Evolutionary conservation across 64 coral and sea anemone species (phyloP).

Genomic region (Montipora sp.): DNA sequence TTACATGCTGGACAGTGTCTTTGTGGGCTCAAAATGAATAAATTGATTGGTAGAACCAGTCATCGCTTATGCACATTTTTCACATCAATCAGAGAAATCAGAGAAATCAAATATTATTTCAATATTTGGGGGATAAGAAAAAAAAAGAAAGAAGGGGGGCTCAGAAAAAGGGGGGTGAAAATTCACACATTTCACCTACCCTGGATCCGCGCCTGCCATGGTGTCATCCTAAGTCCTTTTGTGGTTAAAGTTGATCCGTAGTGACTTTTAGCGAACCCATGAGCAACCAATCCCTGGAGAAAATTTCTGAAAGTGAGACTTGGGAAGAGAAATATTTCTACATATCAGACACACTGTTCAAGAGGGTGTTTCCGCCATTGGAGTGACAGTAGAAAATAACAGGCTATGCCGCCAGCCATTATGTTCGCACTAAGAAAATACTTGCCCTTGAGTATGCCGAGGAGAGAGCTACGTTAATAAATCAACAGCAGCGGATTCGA

Average conservation of each 20-base stretch:
- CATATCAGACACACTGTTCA: constrained; percentile 6
- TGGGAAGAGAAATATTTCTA: not conserved
- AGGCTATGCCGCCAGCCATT: constrained; percentile 28
- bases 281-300: not conserved
- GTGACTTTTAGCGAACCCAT: not conserved
- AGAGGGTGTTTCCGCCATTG: not conserved
- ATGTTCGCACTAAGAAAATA: constrained; percentile 23
- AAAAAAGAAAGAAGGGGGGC: constrained; percentile 26
- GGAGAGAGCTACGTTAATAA: constrained; percentile 27
- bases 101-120: constrained; percentile 78
- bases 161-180: constrained; percentile 37
- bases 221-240: not conserved
- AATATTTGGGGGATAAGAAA: constrained; percentile 68
- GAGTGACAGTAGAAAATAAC: constrained; percentile 14
- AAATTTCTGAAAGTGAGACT: not conserved
- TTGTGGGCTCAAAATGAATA: constrained; percentile 79
- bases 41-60: constrained; percentile 77
- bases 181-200: constrained; percentile 55
- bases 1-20: constrained; percentile 58
- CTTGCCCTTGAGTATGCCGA: constrained; percentile 13
- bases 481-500: constrained; percentile 33
- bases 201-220: constrained; percentile 29
- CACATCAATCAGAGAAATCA: constrained; percentile 61
- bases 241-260: not conserved
- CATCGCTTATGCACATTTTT: constrained; percentile 78